A percentile compares a stretch with the other conserved stretches of the same genome.
phyloP scores from a whole-genome alignment of 2,113 vertebrate genomes.

The Pogonocichla stellata region DNA sequence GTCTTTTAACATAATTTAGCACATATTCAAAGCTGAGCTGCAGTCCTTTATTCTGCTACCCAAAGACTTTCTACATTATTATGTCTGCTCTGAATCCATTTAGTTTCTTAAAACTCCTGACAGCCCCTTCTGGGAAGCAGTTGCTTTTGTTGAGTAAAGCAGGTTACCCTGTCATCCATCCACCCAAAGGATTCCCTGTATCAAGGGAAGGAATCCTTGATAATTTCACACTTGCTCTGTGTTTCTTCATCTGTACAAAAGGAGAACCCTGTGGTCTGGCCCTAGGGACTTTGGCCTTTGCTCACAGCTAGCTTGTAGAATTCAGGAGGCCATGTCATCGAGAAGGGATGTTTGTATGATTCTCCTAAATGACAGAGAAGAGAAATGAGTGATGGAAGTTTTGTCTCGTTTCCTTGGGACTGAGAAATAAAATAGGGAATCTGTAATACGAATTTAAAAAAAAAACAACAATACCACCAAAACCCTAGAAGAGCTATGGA shows the following conservation, averaged over 20 bases:
- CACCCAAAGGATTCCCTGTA: not conserved
- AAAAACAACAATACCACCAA: not conserved
- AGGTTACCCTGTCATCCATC: not conserved
- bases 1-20: not conserved
- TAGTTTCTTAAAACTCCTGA: not conserved
- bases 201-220: not conserved
- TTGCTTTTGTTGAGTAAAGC: not conserved
- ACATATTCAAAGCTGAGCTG: not conserved
- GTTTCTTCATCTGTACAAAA: not conserved
- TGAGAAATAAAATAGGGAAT: not conserved
- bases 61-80: not conserved
- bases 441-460: not conserved
- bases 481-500: not conserved
- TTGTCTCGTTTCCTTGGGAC: not conserved
- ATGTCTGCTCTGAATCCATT: not conserved
- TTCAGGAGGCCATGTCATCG: not conserved
- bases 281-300: not conserved
- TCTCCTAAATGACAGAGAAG: not conserved
- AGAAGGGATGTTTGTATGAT: not conserved
- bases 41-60: not conserved
- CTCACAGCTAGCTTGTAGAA: not conserved
- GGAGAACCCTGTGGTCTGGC: not conserved
- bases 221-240: not conserved
- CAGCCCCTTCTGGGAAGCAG: not conserved
- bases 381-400: not conserved